Percentiles rank a stretch among this genome's conserved stretches.
These are phyloP conservation scores for Zygogramma bicolorata DNA, from an alignment of 2,888 invertebrate species.

Conservation along the genomic window DNA sequence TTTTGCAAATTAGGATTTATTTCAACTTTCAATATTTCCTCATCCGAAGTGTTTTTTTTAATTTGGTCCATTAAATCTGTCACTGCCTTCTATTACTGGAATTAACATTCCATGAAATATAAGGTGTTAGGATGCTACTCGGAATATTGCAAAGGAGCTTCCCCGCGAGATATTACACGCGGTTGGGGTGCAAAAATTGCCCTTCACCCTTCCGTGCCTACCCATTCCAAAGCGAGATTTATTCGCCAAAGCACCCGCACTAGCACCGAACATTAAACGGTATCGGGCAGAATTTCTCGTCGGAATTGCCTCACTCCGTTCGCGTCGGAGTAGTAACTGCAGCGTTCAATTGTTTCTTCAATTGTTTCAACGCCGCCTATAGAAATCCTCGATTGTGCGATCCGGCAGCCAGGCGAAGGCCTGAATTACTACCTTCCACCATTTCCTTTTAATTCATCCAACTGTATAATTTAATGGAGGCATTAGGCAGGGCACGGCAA, in stretches of 20 bases:
- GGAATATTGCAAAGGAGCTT: too few relatives aligned
- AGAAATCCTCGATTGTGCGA: constrained; percentile 56
- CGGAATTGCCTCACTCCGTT: not conserved
- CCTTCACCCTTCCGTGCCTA: too few relatives aligned
- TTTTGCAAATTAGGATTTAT: too few relatives aligned
- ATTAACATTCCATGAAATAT: too few relatives aligned
- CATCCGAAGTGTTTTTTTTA: too few relatives aligned
- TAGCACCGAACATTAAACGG: not conserved
- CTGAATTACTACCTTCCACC: constrained; percentile 58
- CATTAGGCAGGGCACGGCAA: constrained; percentile 37
- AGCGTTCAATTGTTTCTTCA: constrained; percentile 58
- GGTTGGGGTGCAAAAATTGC: too few relatives aligned
- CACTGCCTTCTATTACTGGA: too few relatives aligned
- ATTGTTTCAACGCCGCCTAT: constrained; percentile 45
- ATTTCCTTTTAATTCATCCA: constrained; percentile 53
- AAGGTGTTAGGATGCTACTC: too few relatives aligned
- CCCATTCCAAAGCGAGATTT: not conserved
- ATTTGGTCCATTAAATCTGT: too few relatives aligned
- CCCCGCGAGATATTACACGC: too few relatives aligned
- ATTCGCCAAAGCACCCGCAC: not conserved
- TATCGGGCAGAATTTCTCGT: not conserved
- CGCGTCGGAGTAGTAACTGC: constrained; percentile 51
- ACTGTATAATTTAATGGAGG: constrained; percentile 57
- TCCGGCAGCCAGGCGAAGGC: constrained; percentile 49
- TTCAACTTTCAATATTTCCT: too few relatives aligned